These are phyloP conservation scores for Stylophora pistillata DNA, from an alignment of 64 coral and sea anemone genomes.

Conservation along the genomic window DNA sequence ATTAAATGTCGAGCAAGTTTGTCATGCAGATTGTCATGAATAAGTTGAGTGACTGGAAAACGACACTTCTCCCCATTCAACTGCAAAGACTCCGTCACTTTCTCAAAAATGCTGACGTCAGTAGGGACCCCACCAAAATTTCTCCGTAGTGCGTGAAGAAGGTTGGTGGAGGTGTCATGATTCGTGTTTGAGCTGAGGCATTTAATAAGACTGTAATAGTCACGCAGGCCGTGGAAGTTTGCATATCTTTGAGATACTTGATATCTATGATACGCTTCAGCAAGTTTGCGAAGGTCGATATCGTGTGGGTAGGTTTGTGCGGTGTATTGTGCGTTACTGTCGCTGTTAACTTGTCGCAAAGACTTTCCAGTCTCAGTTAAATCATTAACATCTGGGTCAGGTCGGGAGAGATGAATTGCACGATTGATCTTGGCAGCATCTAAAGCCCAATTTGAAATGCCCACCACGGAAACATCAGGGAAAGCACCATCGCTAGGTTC, in stretches of 20 bases:
- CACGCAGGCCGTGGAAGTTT: slow-evolving; percentile 88
- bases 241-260: slow-evolving; percentile 61
- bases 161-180: neutral
- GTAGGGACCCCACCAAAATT: slow-evolving; percentile 77
- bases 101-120: slow-evolving; percentile 47
- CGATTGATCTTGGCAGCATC: slow-evolving; percentile 94
- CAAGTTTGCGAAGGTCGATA: slow-evolving; percentile 41
- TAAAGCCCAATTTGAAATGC: slow-evolving; percentile 86
- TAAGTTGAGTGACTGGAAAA: slow-evolving; percentile 46
- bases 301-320: slow-evolving; percentile 32
- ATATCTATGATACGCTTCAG: slow-evolving; percentile 66
- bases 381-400: slow-evolving; percentile 70
- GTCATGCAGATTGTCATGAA: slow-evolving; percentile 64
- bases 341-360: slow-evolving; percentile 41
- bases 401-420: slow-evolving; percentile 83
- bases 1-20: slow-evolving; percentile 73
- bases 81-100: slow-evolving; percentile 7
- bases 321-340: neutral
- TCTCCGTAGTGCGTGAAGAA: slow-evolving; percentile 57
- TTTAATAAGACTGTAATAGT: slow-evolving; percentile 85
- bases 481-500: slow-evolving; percentile 66
- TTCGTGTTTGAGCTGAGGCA: slow-evolving; percentile 41
- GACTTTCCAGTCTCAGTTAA: slow-evolving; percentile 63
- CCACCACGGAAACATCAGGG: slow-evolving; percentile 84
- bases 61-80: neutral